Conservation (phyloP, 2,888 invertebrate species). For the Pantelozetes paolii region DNA sequence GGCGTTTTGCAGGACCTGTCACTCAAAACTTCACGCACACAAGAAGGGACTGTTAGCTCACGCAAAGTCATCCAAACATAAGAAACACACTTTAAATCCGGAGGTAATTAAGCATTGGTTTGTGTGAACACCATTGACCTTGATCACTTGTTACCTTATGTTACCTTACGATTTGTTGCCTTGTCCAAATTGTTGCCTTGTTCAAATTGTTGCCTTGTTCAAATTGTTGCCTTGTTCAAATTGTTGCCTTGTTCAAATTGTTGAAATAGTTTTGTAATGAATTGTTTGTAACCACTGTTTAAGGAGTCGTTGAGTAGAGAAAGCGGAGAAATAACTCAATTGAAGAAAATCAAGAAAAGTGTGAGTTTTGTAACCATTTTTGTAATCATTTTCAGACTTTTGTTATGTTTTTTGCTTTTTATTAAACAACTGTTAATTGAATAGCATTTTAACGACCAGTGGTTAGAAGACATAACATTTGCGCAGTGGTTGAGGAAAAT, state of each 20-base stretch:
- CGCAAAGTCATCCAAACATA: constrained; percentile 40
- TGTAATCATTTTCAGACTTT: not conserved
- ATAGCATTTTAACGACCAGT: constrained; percentile 38
- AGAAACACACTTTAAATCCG: constrained; percentile 26
- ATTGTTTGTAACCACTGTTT: no score
- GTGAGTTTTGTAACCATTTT: no score
- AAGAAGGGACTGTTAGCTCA: constrained; percentile 42
- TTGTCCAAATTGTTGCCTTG: no score
- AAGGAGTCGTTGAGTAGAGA: not conserved
- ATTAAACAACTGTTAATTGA: not conserved
- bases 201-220: no score
- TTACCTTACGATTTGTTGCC: no score
- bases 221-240: no score
- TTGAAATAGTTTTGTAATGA: no score
- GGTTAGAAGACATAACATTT: constrained; percentile 36
- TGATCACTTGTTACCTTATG: no score
- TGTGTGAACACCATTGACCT: no score
- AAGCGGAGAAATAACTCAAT: not conserved
- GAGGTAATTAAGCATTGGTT: not conserved
- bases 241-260: no score
- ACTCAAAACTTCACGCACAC: constrained; percentile 40
- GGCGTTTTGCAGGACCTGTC: constrained; percentile 39
- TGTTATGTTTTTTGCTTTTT: not conserved
- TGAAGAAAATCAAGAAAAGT: constrained; percentile 34
- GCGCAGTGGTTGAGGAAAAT: constrained; percentile 38